Conservation (phyloP, 2,797 vertebrate species). For the Alfaro cultratus region DNA sequence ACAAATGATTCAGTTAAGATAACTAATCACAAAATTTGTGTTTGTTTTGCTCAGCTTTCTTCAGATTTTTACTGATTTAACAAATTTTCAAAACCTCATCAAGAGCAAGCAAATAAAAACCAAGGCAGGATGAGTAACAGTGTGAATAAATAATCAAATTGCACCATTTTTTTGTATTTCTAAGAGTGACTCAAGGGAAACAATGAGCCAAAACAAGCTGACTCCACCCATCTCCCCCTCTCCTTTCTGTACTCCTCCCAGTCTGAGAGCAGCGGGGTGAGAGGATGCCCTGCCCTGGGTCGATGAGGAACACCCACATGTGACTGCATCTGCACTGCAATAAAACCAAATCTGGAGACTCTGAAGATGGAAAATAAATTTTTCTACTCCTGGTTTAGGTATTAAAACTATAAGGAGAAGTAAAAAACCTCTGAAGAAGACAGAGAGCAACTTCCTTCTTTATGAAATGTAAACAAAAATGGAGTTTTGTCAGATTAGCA, state of each 20-base stretch:
- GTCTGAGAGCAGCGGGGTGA: slow-evolving; percentile 11
- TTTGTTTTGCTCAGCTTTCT: neutral
- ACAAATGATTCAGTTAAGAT: neutral
- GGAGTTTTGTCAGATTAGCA: no score
- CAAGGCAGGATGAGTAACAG: neutral
- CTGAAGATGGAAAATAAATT: neutral
- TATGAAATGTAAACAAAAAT: no score
- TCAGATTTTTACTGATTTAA: neutral
- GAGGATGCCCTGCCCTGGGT: slow-evolving; percentile 40
- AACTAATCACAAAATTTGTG: neutral
- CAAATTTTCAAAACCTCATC: neutral
- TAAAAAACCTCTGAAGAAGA: neutral
- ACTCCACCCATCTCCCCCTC: neutral
- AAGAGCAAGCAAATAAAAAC: neutral
- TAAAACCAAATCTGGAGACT: neutral
- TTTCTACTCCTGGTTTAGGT: neutral
- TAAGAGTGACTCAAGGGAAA: slow-evolving; percentile 62
- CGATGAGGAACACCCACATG: slow-evolving; percentile 9
- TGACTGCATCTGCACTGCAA: neutral
- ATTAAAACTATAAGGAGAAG: neutral
- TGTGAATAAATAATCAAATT: neutral
- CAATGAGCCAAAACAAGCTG: slow-evolving; percentile 52
- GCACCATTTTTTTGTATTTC: neutral
- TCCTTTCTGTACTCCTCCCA: slow-evolving; percentile 15
- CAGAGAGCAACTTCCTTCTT: no score